Percentiles rank a stretch among this genome's conserved stretches.
Conservation (phyloP, 2,797 vertebrate species). For the Xiphorhynchus erythropygius region DNA sequence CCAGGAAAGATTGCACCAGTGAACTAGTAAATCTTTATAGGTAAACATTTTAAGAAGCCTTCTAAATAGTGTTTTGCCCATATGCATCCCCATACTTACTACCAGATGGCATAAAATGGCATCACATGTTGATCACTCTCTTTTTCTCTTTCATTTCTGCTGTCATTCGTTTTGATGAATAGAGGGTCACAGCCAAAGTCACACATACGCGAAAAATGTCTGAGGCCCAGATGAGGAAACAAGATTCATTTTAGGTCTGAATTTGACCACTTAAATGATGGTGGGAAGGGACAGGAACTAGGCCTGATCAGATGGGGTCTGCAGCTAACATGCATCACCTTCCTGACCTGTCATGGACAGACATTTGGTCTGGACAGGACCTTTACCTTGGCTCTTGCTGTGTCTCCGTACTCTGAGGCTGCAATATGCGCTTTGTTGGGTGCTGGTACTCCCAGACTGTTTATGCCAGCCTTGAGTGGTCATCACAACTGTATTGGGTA, state of each 20-base stretch:
- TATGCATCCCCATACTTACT: slow-evolving; percentile 2
- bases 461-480: background rate
- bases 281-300: background rate
- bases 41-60: slow-evolving; percentile 10
- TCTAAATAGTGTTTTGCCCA: background rate
- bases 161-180: slow-evolving; percentile 2
- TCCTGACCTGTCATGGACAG: background rate
- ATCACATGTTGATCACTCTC: background rate
- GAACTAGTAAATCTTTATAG: background rate
- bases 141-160: background rate
- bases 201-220: background rate
- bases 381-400: background rate
- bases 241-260: background rate
- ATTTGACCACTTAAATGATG: background rate
- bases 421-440: rapidly evolving
- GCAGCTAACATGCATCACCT: background rate
- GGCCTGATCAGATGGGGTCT: background rate
- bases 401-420: background rate
- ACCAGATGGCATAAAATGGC: slow-evolving; percentile 12
- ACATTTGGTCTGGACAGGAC: background rate
- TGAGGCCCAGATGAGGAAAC: background rate
- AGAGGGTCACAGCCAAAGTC: background rate
- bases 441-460: background rate
- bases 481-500: background rate
- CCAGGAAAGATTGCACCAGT: background rate